Evolutionary conservation across 2,113 vertebrate species (phyloP).

Genomic region (Puffinus mauretanicus): DNA sequence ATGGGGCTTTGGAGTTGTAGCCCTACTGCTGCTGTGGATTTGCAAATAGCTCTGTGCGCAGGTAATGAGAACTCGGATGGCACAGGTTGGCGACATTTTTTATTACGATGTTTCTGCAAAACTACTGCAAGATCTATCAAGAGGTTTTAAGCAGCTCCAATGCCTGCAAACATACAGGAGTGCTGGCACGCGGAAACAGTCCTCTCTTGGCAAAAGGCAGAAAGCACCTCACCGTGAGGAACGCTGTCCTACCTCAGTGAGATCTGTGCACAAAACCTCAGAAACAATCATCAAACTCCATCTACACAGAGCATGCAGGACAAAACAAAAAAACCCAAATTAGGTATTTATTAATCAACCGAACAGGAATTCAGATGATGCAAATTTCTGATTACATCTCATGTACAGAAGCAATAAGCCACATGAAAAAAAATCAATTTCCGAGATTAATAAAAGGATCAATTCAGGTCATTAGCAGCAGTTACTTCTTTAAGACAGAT

Average conservation of each 20-base stretch:
- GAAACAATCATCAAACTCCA: background rate
- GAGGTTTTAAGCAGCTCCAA: background rate
- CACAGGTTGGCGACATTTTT: background rate
- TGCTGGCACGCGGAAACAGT: background rate
- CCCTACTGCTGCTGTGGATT: background rate
- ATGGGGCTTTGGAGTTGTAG: background rate
- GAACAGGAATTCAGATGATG: background rate
- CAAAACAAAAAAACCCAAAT: background rate
- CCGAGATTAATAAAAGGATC: slow-evolving; percentile 16
- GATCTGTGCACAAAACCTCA: background rate
- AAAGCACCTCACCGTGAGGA: background rate
- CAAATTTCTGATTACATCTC: background rate
- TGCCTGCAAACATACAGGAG: background rate
- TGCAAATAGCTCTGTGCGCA: background rate
- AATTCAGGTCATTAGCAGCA: slow-evolving; percentile 20
- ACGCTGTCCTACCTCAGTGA: accelerated
- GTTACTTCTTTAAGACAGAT: slow-evolving; percentile 26
- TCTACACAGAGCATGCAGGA: background rate
- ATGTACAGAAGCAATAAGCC: slow-evolving; percentile 8
- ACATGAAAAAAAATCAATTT: slow-evolving; percentile 24
- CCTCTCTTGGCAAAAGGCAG: background rate
- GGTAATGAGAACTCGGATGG: background rate
- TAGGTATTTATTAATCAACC: background rate
- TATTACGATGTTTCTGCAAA: background rate
- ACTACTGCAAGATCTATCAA: background rate